Percentiles rank a stretch among this genome's conserved stretches.
Conservation (phyloP, 2,113 vertebrate genomes). For the Pavo muticus region DNA sequence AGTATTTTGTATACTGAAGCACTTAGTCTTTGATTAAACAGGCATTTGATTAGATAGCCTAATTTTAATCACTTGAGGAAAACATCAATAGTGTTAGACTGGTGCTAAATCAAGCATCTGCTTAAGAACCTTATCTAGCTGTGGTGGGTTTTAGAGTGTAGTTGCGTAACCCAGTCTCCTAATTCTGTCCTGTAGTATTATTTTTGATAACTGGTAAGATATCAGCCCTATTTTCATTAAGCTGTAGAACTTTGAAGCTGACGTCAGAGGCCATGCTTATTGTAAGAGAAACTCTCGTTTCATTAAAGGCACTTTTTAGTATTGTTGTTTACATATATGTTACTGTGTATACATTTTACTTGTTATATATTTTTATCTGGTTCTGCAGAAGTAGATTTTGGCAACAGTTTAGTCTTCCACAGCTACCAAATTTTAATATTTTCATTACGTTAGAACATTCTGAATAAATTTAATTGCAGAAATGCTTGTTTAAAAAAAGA, state of each 20-base stretch:
- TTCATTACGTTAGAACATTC: not conserved
- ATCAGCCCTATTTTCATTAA: not conserved
- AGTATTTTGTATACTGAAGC: not conserved
- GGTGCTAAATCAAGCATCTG: not conserved
- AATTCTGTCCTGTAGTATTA: not conserved
- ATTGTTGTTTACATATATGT: not conserved
- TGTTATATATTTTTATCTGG: not conserved
- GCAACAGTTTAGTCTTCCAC: not conserved
- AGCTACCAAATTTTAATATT: not conserved
- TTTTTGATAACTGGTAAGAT: not conserved
- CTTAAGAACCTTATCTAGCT: not conserved
- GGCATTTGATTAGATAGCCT: not conserved
- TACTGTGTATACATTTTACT: no score
- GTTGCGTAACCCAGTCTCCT: not conserved
- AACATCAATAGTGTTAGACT: not conserved
- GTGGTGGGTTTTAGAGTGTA: not conserved
- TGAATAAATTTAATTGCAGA: not conserved
- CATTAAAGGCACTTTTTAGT: not conserved
- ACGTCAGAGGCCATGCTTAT: not conserved
- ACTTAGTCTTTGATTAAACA: not conserved
- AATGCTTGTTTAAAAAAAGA: not conserved
- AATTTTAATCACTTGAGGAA: not conserved
- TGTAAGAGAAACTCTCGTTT: not conserved
- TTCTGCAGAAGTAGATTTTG: not conserved
- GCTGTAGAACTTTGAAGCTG: not conserved